Percentiles rank a stretch among this genome's conserved stretches.
phyloP scores from a whole-genome alignment of 2,888 invertebrate species.

The Tigriopus californicus region DNA sequence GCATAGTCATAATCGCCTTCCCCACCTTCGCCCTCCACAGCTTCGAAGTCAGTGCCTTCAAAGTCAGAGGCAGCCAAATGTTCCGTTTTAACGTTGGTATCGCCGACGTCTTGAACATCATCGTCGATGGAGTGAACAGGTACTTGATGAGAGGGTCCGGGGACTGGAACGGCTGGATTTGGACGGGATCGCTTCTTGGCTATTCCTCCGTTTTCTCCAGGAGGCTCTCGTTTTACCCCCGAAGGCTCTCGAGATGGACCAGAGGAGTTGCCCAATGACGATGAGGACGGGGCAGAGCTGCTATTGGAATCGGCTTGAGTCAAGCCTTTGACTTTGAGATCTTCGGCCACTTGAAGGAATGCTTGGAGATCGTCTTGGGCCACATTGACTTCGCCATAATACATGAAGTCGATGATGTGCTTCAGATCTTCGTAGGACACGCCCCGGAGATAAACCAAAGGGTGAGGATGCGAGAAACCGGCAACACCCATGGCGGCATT shows the following conservation, averaged over 20 bases:
- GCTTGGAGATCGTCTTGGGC: conserved; percentile 72
- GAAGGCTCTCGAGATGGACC: no score
- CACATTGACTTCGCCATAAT: conserved; percentile 64
- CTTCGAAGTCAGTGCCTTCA: no score
- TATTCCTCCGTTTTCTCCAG: no score
- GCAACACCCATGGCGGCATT: conserved; percentile 28
- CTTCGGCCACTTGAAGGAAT: conserved; percentile 69
- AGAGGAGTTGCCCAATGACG: no score
- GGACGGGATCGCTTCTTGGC: no score
- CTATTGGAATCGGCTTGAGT: conserved; percentile 29
- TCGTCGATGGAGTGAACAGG: neutral
- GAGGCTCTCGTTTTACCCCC: no score
- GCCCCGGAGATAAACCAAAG: conserved; percentile 75
- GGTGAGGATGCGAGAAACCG: conserved; percentile 48
- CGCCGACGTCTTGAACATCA: neutral
- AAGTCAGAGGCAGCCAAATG: neutral
- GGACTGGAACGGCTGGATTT: no score
- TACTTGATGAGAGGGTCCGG: no score
- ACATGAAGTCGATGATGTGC: conserved; percentile 74
- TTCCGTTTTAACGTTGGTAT: neutral
- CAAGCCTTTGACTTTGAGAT: conserved; percentile 66
- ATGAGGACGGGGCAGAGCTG: neutral
- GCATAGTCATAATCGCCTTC: conserved; percentile 3
- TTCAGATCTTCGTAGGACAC: conserved; percentile 76
- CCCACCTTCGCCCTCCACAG: neutral